These are phyloP conservation scores for Selene dorsalis DNA, from an alignment of 2,797 vertebrate species.

Conservation along the genomic window DNA sequence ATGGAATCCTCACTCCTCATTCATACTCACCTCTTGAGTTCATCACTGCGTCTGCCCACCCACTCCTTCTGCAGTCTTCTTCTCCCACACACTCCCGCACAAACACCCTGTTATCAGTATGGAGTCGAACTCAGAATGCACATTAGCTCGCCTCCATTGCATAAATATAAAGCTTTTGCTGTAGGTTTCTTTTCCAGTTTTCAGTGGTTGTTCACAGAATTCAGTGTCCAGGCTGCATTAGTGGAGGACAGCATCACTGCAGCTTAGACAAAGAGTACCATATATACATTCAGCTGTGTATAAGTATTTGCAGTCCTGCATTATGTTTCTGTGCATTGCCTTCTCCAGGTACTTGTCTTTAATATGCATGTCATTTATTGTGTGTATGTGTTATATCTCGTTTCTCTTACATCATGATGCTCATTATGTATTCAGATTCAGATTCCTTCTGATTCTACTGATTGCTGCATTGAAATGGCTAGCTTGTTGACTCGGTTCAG, in stretches of 20 bases:
- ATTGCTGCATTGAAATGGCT: slow-evolving; percentile 50
- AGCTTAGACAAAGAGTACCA: background rate
- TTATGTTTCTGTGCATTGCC: background rate
- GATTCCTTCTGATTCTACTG: slow-evolving; percentile 27
- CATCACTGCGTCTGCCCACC: slow-evolving; percentile 43
- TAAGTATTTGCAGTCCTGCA: slow-evolving; percentile 9
- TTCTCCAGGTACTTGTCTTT: background rate
- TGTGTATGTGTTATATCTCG: background rate
- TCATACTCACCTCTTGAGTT: slow-evolving; percentile 55
- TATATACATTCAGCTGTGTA: background rate
- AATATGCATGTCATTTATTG: slow-evolving; percentile 8
- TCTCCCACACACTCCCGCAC: slow-evolving; percentile 40
- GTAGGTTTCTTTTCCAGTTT: slow-evolving; percentile 17
- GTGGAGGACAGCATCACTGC: slow-evolving; percentile 3
- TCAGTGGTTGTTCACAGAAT: slow-evolving; percentile 8
- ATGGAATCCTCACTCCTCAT: slow-evolving; percentile 40
- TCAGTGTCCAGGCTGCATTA: background rate
- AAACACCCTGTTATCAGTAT: slow-evolving; percentile 47
- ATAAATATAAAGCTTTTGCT: slow-evolving; percentile 14
- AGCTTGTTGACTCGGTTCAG: slow-evolving; percentile 49
- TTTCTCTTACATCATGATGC: slow-evolving; percentile 14
- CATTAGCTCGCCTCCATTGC: slow-evolving; percentile 20
- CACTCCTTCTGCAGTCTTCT: slow-evolving; percentile 50
- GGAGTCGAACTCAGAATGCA: slow-evolving; percentile 36
- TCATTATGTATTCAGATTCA: slow-evolving; percentile 46